A percentile compares a stretch with the other conserved stretches of the same genome.
phyloP scores from a whole-genome alignment of 2,113 vertebrate species.

The Trichomycterus rosablanca region DNA sequence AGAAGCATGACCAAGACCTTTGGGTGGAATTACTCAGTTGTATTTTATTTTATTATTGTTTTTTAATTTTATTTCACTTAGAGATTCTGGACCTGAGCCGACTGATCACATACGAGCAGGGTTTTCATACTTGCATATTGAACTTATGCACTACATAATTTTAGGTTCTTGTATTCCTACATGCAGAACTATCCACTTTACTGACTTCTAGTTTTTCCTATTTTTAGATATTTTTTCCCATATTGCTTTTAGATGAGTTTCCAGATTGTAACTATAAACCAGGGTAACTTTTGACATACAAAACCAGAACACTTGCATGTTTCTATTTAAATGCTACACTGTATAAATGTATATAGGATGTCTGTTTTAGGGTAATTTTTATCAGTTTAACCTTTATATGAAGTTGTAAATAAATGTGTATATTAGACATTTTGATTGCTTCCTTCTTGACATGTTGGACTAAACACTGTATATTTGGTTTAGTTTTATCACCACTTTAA shows the following conservation, averaged over 20 bases:
- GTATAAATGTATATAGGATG: constrained; percentile 75
- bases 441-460: constrained; percentile 45
- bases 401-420: constrained; percentile 72
- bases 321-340: constrained; percentile 72
- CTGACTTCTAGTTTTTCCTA: too few relatives aligned
- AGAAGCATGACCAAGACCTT: too few relatives aligned
- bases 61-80: too few relatives aligned
- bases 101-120: background rate
- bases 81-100: background rate
- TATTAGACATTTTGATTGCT: constrained; percentile 59
- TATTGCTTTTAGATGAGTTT: constrained; percentile 44
- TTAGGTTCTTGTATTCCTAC: constrained; percentile 44
- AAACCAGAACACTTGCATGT: constrained; percentile 72
- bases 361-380: constrained; percentile 75
- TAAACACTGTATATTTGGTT: constrained; percentile 23
- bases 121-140: constrained; percentile 29
- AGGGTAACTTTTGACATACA: constrained; percentile 65
- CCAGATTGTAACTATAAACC: constrained; percentile 65
- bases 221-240: constrained; percentile 42
- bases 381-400: constrained; percentile 72
- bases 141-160: constrained; percentile 71
- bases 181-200: too few relatives aligned
- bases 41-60: too few relatives aligned
- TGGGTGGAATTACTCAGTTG: constrained; percentile 3
- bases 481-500: constrained; percentile 26